phyloP scores from a whole-genome alignment of 2,113 vertebrate species.

The Regulus satrapa region DNA sequence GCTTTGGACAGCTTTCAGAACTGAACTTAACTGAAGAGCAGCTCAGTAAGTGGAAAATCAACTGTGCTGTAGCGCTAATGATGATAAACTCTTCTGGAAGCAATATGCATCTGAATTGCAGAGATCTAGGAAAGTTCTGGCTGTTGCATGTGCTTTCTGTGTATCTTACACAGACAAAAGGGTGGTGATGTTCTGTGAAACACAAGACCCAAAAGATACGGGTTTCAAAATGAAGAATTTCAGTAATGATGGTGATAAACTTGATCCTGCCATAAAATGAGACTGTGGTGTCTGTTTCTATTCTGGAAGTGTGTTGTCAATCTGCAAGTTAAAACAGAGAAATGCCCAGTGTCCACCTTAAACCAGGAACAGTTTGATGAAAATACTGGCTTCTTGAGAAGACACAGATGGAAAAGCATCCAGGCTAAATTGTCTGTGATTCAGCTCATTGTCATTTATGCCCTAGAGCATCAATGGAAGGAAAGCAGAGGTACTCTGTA shows the following conservation, averaged over 20 bases:
- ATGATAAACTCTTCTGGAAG: neutral
- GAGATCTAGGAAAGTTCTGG: neutral
- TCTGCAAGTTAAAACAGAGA: neutral
- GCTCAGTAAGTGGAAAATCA: neutral
- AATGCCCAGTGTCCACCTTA: neutral
- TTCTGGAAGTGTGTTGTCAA: neutral
- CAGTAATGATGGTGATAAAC: neutral
- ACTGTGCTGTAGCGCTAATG: neutral
- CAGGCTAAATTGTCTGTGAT: neutral
- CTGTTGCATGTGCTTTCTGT: neutral
- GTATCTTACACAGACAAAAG: neutral
- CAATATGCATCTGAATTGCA: neutral
- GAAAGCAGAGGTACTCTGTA: neutral
- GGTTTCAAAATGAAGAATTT: neutral
- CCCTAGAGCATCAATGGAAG: neutral
- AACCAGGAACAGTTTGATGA: neutral
- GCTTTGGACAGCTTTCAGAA: neutral
- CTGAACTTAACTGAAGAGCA: neutral
- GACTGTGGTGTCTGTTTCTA: neutral
- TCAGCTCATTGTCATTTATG: neutral
- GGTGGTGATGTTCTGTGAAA: neutral
- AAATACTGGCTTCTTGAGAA: neutral
- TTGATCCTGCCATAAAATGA: neutral
- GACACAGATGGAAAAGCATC: neutral
- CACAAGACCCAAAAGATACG: neutral